Evolutionary conservation across 2,797 vertebrate genomes (phyloP), one percentile per base, ranked within the genome.

Genomic region (Sebastes itinus): DNA sequence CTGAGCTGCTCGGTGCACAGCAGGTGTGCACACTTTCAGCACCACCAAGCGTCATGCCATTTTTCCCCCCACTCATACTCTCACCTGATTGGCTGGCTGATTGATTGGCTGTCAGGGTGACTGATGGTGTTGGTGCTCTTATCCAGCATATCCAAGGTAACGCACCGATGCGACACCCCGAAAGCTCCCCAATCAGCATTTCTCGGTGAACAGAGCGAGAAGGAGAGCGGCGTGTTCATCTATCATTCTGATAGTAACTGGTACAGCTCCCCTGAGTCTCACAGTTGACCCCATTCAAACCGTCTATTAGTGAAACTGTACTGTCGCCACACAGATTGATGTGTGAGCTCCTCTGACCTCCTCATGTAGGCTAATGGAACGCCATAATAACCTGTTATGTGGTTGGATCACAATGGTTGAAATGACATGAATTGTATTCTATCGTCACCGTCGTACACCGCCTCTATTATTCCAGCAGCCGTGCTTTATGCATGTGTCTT

Each of bases 71-170:
- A 80, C 27, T 3, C 59, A 20, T 52, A 38, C 68, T 72, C 76
- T 81, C 66, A 73, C 64, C 77, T 80, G 89, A 90, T 91, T 87
- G 91, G 74, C 60, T 68, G 62, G 65, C 23, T 87, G 78, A 89
- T 84, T 91, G 85, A 89, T 82, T 75, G 84, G 71, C 82, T 89
- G 84, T 88, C 88, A 80, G 38, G 35, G 18, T 91, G 84, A 89
- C 49, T 65, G 88, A 90, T 91, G 83, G 74, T 52, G 61, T 60
- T 61, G 33, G 69, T 18, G 25, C 69, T 46, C 58, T 22, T 22
- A 52, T 76, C 80, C 54, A 86, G 77, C 82, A 71, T 58, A 42
- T 69, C 78, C 75, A 83, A 84, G 85, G 86, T 77, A 90, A 82
- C 5, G 58, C 81, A 77, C 63, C 38, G 75, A 73, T 46, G 83